phyloP scores from a whole-genome alignment of 2,888 invertebrate species.

The Troides oblongomaculatus region DNA sequence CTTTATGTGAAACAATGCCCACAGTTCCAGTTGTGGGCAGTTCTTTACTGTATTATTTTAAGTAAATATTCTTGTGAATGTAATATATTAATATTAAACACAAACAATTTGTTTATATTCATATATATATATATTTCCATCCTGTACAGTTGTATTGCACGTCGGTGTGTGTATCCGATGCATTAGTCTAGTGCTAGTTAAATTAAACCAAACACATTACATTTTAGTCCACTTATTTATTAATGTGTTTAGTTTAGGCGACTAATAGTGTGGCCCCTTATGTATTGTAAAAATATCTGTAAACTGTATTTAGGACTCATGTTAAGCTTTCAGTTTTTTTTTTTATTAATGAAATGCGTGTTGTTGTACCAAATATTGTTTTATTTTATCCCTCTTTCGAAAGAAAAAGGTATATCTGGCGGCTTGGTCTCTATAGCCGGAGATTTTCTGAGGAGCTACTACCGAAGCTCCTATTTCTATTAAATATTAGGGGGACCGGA shows the following conservation, averaged over 20 bases:
- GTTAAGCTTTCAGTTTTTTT: slow-evolving; percentile 17
- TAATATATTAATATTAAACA: not conserved
- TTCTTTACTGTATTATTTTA: too few relatives aligned
- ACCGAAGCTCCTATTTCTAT: too few relatives aligned
- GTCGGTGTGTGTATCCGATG: slow-evolving; percentile 14
- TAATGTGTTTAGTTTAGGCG: slow-evolving; percentile 21
- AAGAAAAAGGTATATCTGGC: too few relatives aligned
- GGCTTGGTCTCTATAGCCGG: too few relatives aligned
- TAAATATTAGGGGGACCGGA: too few relatives aligned
- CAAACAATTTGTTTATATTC: too few relatives aligned
- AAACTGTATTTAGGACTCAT: slow-evolving; percentile 13
- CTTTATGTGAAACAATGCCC: too few relatives aligned
- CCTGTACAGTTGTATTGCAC: slow-evolving; percentile 7
- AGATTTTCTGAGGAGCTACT: too few relatives aligned
- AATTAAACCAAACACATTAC: slow-evolving; percentile 20
- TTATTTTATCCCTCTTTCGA: slow-evolving; percentile 42
- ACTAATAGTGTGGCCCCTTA: slow-evolving; percentile 25
- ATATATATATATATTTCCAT: too few relatives aligned
- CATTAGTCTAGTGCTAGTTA: too few relatives aligned
- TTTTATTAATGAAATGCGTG: slow-evolving; percentile 53
- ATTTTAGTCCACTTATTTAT: slow-evolving; percentile 32
- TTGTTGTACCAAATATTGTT: slow-evolving; percentile 54
- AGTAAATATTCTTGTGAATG: not conserved
- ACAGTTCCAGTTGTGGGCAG: too few relatives aligned
- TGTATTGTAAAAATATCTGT: slow-evolving; percentile 22